Evolutionary conservation across 1,140 invertebrate genomes (phyloP).

Genomic region (Ips typographus): DNA sequence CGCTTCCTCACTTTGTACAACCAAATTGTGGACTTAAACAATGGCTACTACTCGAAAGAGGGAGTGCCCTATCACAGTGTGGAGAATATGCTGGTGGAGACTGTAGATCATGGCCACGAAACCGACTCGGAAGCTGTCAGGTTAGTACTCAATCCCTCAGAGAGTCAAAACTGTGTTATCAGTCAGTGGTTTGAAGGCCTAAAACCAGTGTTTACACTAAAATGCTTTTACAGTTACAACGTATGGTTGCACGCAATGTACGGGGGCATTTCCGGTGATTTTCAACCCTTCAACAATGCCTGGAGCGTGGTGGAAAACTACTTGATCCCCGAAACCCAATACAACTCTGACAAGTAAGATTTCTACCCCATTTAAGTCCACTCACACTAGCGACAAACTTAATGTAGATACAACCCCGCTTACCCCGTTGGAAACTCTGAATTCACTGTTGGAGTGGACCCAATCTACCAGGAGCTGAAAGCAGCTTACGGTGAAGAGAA

Average conservation of each 20-base stretch:
- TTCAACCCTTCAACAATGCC: constrained; percentile 25
- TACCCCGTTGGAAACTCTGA: constrained; percentile 11
- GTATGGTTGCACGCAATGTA: constrained; percentile 26
- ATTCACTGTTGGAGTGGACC: constrained; percentile 25
- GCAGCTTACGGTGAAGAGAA: constrained; percentile 24
- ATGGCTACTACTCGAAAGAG: constrained; percentile 31
- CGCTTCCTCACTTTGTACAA: constrained; percentile 22
- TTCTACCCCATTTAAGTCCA: background rate
- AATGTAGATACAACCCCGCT: constrained; percentile 19
- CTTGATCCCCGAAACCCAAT: constrained; percentile 25
- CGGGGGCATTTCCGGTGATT: constrained; percentile 22
- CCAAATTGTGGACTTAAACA: constrained; percentile 21
- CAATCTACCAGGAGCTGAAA: constrained; percentile 22
- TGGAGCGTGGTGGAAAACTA: constrained; percentile 31
- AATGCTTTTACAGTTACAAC: constrained; percentile 10
- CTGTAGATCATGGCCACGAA: constrained; percentile 31
- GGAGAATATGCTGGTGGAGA: constrained; percentile 30
- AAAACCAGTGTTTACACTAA: background rate
- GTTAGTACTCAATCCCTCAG: background rate
- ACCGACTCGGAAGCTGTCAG: constrained; percentile 34
- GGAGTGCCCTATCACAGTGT: constrained; percentile 30
- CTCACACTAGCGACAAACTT: background rate
- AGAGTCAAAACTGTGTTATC: background rate
- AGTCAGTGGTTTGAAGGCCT: background rate
- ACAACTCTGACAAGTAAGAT: constrained; percentile 22